Percentiles rank a stretch among this genome's conserved stretches.
These are phyloP conservation scores for Polyodon spathula DNA, from an alignment of 2,113 vertebrate species.

Conservation along the genomic window DNA sequence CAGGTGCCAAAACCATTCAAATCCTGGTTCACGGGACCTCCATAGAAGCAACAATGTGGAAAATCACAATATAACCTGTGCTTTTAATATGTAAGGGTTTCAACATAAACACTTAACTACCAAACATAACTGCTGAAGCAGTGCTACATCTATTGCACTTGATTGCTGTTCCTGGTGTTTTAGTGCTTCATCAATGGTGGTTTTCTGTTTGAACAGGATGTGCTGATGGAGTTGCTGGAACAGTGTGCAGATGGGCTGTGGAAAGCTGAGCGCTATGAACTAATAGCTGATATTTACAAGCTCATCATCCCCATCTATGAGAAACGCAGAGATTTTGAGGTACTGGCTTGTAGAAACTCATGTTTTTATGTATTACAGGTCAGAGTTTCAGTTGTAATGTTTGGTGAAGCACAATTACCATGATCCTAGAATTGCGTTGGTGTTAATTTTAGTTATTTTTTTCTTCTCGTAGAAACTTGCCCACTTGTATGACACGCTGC, in stretches of 20 bases:
- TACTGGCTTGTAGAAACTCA: slow-evolving; percentile 30
- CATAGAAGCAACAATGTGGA: too few species aligned
- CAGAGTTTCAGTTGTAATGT: too few species aligned
- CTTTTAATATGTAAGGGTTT: too few species aligned
- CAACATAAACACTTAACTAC: too few species aligned
- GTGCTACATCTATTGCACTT: not conserved
- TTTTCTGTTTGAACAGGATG: slow-evolving; percentile 64
- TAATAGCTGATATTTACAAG: slow-evolving; percentile 94
- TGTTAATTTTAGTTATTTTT: not conserved
- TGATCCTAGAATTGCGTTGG: not conserved
- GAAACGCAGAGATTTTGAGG: slow-evolving; percentile 94
- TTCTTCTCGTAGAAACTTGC: slow-evolving; percentile 75
- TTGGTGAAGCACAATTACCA: too few species aligned
- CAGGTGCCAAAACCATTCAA: too few species aligned
- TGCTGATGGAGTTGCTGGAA: slow-evolving; percentile 89
- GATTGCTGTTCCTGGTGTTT: not conserved
- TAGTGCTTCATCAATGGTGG: accelerated
- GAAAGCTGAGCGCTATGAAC: slow-evolving; percentile 96
- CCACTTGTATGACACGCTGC: slow-evolving; percentile 93
- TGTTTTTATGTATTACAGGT: too few species aligned
- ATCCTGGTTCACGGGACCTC: too few species aligned
- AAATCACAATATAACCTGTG: too few species aligned
- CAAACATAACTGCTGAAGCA: too few species aligned
- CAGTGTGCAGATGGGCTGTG: slow-evolving; percentile 92
- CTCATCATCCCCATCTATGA: slow-evolving; percentile 97